Evolutionary conservation across 2,888 invertebrate species (phyloP), one percentile per base, ranked within the genome.

Genomic region (Idaea biselata): DNA sequence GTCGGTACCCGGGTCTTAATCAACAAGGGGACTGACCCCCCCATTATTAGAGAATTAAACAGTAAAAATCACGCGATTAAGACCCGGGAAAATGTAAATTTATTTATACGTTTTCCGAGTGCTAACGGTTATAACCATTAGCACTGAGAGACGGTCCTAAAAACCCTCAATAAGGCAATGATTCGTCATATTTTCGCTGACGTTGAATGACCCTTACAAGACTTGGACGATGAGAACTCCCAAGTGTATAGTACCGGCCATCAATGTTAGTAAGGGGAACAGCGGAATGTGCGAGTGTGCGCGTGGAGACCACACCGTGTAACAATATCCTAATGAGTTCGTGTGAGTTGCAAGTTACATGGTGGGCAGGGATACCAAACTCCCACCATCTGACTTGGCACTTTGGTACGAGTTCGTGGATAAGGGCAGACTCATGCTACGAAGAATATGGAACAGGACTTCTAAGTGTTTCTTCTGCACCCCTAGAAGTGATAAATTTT

Each of bases 301-400:
- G 88, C 89, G 90, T 87, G 88, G 85, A 87, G 83, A 86, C 89
- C 90, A 90, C 89, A 90, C 89, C 86, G 90, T 89, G 89, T 87
- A 77, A 83, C 75, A 14, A 73, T 81, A 69, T 69, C 75, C 74
- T 68, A 68, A 66, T 72, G 70, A 73, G 67, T 68, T 76, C 76
- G 77, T 76, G 71, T 73, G 66, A 71, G 67, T 66, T 61, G 63
- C 68, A 69, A 81, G 77, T 65, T 70, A 78, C 75, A 76, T 73
- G 73, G 75, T 75, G 77, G 77, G 79, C 74, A 61, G 58, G 58
- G 33, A 16, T 53, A 25, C 32, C 16, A 18, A 60, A 62, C 63
- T 80, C 80, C 79, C 79, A 75, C 76, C 80, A 76, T 76, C 81
- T 78, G 67, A 63, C 68, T 63, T 58, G 58, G 58, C 60, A 70